Percentiles rank a stretch among this genome's conserved stretches.
phyloP scores from a whole-genome alignment of 2,113 vertebrate species.

The Kryptolebias marmoratus region DNA sequence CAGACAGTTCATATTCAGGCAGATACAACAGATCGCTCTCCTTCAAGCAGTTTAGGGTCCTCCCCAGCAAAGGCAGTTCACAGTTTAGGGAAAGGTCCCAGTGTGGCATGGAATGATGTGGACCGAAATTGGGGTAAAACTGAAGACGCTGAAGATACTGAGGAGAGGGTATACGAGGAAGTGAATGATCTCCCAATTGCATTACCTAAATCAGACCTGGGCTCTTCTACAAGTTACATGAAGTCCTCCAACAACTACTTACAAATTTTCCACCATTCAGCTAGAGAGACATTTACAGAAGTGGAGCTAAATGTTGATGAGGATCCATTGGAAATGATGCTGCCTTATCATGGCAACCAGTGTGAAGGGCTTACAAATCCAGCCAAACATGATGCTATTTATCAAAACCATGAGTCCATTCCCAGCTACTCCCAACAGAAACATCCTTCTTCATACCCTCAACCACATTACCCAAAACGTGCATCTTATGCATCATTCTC shows the following conservation, averaged over 20 bases:
- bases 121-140: conserved; percentile 18
- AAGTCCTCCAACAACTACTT: conserved; percentile 57
- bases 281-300: conserved; percentile 83
- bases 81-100: conserved; percentile 31
- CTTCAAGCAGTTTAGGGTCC: conserved; percentile 44
- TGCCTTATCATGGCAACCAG: conserved; percentile 14
- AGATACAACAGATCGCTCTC: conserved; percentile 32
- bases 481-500: conserved; percentile 28
- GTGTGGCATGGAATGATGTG: conserved; percentile 16
- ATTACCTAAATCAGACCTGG: conserved; percentile 37
- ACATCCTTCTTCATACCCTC: conserved; percentile 22
- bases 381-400: conserved; percentile 66
- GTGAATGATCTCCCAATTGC: conserved; percentile 51
- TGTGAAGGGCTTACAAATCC: conserved; percentile 59
- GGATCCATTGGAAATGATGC: conserved; percentile 76
- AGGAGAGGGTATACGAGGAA: conserved; percentile 72
- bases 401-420: conserved; percentile 66
- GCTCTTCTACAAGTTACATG: conserved; percentile 12
- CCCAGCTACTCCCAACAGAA: conserved; percentile 41
- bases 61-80: conserved; percentile 60
- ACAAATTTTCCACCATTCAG: conserved; percentile 70
- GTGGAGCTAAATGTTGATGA: conserved; percentile 83
- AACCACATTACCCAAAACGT: conserved; percentile 33
- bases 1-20: conserved; percentile 51
- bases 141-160: conserved; percentile 47